phyloP scores from a whole-genome alignment of 2,113 vertebrate species.

The Colistium nudipinnis region DNA sequence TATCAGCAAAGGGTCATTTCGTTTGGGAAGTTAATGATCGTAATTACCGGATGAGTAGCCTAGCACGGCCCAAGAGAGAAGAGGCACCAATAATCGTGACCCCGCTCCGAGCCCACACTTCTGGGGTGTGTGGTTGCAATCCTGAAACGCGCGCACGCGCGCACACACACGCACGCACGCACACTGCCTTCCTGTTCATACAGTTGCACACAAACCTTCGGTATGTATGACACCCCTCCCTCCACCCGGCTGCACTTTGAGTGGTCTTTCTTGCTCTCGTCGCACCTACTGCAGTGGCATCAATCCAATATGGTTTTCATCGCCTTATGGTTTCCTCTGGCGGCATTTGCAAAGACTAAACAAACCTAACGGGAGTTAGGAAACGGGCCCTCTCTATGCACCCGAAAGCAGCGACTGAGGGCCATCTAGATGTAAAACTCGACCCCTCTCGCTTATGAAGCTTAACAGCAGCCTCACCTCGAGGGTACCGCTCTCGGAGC shows the following conservation, averaged over 20 bases:
- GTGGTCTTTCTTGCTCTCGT: slow-evolving; percentile 50
- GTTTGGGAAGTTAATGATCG: slow-evolving; percentile 53
- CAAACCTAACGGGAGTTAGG: slow-evolving; percentile 45
- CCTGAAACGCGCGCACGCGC: too few relatives aligned
- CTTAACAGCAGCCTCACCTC: slow-evolving; percentile 33
- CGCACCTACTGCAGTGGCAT: slow-evolving; percentile 46
- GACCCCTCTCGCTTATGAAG: slow-evolving; percentile 27
- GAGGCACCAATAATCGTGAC: slow-evolving; percentile 55
- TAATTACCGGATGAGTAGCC: slow-evolving; percentile 40
- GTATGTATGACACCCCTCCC: slow-evolving; percentile 40
- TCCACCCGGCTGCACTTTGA: slow-evolving; percentile 57
- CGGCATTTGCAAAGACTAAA: slow-evolving; percentile 44
- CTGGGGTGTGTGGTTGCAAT: slow-evolving; percentile 45
- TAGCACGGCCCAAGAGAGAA: slow-evolving; percentile 25
- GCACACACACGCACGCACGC: slow-evolving; percentile 23
- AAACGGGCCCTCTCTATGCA: slow-evolving; percentile 60
- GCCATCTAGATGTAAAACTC: slow-evolving; percentile 25
- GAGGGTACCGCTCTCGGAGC: slow-evolving; percentile 46
- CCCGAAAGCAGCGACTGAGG: slow-evolving; percentile 51
- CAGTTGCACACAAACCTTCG: slow-evolving; percentile 59
- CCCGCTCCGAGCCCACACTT: slow-evolving; percentile 27
- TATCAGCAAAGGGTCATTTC: slow-evolving; percentile 59
- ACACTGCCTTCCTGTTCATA: slow-evolving; percentile 70
- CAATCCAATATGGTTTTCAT: slow-evolving; percentile 25
- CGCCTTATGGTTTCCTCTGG: slow-evolving; percentile 25